These are phyloP conservation scores for Oscheius onirici DNA, from an alignment of 2,888 invertebrate species.

Conservation along the genomic window DNA sequence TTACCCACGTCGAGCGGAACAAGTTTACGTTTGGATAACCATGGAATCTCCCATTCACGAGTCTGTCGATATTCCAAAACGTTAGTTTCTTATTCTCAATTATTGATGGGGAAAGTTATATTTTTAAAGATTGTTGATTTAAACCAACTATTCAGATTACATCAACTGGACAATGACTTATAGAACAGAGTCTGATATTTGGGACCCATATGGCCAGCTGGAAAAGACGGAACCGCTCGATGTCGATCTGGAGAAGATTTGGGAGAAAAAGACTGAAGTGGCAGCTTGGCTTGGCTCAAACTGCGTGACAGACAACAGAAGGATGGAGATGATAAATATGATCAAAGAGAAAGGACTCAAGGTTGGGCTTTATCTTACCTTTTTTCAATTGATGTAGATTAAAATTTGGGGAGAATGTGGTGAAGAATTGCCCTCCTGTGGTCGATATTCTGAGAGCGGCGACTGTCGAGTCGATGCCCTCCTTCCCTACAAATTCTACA, in stretches of 20 bases:
- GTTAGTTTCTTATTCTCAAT: not conserved
- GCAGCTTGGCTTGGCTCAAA: constrained; percentile 49
- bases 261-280: constrained; percentile 20
- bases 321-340: constrained; percentile 39
- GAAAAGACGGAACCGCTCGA: not conserved
- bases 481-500: constrained; percentile 25
- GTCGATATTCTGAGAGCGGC: not conserved
- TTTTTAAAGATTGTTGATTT: too few species aligned
- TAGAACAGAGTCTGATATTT: constrained; percentile 49
- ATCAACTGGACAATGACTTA: constrained; percentile 60
- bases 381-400: not conserved
- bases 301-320: constrained; percentile 39
- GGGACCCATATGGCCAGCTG: constrained; percentile 47
- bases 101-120: not conserved
- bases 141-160: constrained; percentile 39
- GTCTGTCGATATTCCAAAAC: not conserved
- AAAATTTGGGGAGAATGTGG: constrained; percentile 14
- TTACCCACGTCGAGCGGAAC: not conserved
- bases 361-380: not conserved
- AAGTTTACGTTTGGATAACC: constrained; percentile 17
- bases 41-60: constrained; percentile 14
- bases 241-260: constrained; percentile 23
- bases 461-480: constrained; percentile 13
- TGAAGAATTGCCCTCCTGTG: not conserved
- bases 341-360: constrained; percentile 3